These are phyloP conservation scores for Nymphalis c-album DNA, from an alignment of 2,888 invertebrate genomes.

Conservation along the genomic window DNA sequence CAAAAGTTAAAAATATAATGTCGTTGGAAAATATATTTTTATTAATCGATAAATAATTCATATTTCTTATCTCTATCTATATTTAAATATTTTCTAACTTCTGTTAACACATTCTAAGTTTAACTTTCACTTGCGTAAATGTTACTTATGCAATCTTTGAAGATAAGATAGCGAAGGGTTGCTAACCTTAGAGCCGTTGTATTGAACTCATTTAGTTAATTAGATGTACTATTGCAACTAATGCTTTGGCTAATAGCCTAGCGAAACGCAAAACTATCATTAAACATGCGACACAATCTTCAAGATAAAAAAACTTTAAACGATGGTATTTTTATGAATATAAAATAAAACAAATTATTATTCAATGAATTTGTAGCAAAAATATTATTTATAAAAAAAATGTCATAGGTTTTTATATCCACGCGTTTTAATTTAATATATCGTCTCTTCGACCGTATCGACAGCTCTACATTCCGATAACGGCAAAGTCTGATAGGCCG, in stretches of 20 bases:
- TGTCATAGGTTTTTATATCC: not conserved
- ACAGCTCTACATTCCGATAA: slow-evolving; percentile 48
- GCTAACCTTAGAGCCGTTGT: slow-evolving; percentile 23
- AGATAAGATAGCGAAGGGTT: slow-evolving; percentile 35
- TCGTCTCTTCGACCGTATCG: slow-evolving; percentile 41
- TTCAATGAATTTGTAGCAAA: too few species aligned
- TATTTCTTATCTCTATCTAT: not conserved
- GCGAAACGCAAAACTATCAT: slow-evolving; percentile 8
- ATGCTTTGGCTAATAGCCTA: slow-evolving; percentile 3
- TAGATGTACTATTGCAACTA: slow-evolving; percentile 10
- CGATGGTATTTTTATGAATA: too few species aligned
- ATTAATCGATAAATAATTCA: not conserved
- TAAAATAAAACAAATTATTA: too few species aligned
- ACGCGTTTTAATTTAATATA: not conserved
- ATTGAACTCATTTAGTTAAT: slow-evolving; percentile 20
- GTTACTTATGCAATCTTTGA: slow-evolving; percentile 36
- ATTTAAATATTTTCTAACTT: slow-evolving; percentile 20
- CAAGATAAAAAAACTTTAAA: not conserved
- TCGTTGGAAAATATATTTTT: not conserved
- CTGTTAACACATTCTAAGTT: slow-evolving; percentile 12
- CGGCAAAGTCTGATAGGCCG: slow-evolving; percentile 47
- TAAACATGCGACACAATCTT: not conserved
- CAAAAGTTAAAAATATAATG: not conserved
- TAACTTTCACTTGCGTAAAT: slow-evolving; percentile 34
- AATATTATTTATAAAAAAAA: not conserved